These are phyloP conservation scores for Drosophila ogumai DNA, from an alignment of 1,140 invertebrate genomes.

Conservation along the genomic window DNA sequence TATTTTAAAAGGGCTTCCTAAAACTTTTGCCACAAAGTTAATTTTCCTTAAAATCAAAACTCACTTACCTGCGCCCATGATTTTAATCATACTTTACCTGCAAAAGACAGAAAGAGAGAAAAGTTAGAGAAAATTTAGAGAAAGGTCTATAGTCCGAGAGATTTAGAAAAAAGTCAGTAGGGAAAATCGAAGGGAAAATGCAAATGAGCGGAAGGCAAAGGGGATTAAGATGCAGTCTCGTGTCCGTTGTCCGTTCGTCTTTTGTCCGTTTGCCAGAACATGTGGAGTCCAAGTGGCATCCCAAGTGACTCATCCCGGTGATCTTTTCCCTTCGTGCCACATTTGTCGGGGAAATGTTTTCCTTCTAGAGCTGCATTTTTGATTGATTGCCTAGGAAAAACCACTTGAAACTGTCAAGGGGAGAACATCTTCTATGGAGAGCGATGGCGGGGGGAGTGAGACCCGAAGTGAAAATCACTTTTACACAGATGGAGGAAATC, in stretches of 20 bases:
- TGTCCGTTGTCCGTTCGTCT: conserved; percentile 6
- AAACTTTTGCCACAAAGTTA: conserved; percentile 44
- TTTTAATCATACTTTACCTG: conserved; percentile 70
- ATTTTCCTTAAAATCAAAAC: conserved; percentile 8
- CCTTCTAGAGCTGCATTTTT: conserved; percentile 57
- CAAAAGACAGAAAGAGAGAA: conserved; percentile 22
- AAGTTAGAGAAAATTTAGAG: neutral
- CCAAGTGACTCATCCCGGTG: conserved; percentile 41
- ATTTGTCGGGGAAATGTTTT: conserved; percentile 77
- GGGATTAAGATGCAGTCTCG: conserved; percentile 67
- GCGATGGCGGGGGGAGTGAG: conserved; percentile 25
- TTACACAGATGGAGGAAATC: conserved; percentile 45
- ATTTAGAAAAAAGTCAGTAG: conserved; percentile 23
- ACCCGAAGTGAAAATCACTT: conserved; percentile 77
- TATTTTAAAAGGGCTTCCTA: neutral
- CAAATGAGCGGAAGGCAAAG: conserved; percentile 58
- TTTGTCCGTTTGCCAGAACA: conserved; percentile 43
- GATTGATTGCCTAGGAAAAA: conserved; percentile 79
- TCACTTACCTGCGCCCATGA: conserved; percentile 63
- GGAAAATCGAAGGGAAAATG: conserved; percentile 44
- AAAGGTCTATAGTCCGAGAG: conserved; percentile 1
- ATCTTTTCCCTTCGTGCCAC: conserved; percentile 62
- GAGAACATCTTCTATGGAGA: conserved; percentile 1
- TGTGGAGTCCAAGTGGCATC: conserved; percentile 44
- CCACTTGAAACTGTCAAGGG: conserved; percentile 77